Percentiles rank a stretch among this genome's conserved stretches.
Conservation (phyloP, 2,797 vertebrate genomes). For the Tarsius wallacei region DNA sequence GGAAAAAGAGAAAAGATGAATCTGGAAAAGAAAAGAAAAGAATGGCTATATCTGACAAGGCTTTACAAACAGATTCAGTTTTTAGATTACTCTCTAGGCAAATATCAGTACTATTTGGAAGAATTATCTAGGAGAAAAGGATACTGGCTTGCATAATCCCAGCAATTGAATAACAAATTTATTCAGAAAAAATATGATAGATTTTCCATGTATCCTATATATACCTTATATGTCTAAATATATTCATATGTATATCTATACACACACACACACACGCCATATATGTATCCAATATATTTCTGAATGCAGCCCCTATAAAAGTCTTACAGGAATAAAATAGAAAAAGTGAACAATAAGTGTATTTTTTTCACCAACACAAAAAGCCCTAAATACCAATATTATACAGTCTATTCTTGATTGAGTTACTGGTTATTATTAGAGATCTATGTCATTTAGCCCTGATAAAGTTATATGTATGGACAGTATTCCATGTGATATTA, state of each 20-base stretch:
- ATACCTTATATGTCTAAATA: neutral
- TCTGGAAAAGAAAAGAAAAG: neutral
- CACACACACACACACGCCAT: neutral
- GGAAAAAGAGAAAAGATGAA: neutral
- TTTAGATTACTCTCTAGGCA: neutral
- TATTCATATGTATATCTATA: neutral
- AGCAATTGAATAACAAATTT: neutral
- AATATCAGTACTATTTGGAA: slow-evolving; percentile 15
- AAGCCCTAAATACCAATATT: neutral
- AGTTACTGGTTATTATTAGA: neutral
- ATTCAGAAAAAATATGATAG: slow-evolving; percentile 26
- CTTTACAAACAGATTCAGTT: neutral
- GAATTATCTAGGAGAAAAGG: neutral
- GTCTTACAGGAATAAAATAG: neutral
- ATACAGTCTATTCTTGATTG: neutral
- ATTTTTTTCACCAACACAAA: neutral
- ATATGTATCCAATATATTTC: neutral
- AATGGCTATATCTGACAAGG: neutral
- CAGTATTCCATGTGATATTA: neutral
- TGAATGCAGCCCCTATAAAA: neutral
- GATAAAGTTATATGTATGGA: neutral
- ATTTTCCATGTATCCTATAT: neutral
- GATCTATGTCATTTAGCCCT: neutral
- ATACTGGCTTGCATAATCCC: neutral
- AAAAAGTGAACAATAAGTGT: neutral